These are phyloP conservation scores for Seriola aureovittata DNA, from an alignment of 2,113 vertebrate genomes.

Conservation along the genomic window DNA sequence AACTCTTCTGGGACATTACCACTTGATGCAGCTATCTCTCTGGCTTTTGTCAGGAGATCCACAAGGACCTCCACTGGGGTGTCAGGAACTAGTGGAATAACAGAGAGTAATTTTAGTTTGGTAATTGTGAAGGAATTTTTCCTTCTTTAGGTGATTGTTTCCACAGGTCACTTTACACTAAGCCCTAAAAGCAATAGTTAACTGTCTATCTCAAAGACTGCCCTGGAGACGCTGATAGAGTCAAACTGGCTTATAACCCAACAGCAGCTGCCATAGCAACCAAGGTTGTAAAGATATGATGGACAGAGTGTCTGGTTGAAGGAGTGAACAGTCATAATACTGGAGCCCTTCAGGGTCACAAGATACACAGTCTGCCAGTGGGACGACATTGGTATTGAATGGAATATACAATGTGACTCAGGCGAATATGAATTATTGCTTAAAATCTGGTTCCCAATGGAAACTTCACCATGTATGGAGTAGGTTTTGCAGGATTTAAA, in stretches of 20 bases:
- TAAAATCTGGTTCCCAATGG: background rate
- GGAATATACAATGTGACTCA: background rate
- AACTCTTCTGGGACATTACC: constrained; percentile 77
- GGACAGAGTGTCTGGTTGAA: background rate
- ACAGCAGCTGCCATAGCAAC: background rate
- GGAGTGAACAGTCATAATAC: background rate
- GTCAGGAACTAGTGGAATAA: constrained; percentile 74
- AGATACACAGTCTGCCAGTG: background rate
- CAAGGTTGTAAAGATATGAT: constrained; percentile 6
- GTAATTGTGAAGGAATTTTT: background rate
- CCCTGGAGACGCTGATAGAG: background rate
- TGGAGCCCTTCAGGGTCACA: background rate
- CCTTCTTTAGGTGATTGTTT: background rate
- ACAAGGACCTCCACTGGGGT: constrained; percentile 80
- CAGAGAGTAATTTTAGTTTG: background rate
- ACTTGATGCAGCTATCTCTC: constrained; percentile 72
- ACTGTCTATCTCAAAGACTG: too few relatives aligned
- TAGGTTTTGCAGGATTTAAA: background rate
- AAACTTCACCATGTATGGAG: background rate
- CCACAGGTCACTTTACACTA: background rate
- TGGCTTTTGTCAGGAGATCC: constrained; percentile 85
- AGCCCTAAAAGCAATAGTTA: background rate
- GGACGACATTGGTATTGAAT: background rate
- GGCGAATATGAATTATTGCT: background rate
- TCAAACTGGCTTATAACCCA: background rate